Conservation (phyloP, 2,888 invertebrate genomes). For the Agrenia bidenticulata region DNA sequence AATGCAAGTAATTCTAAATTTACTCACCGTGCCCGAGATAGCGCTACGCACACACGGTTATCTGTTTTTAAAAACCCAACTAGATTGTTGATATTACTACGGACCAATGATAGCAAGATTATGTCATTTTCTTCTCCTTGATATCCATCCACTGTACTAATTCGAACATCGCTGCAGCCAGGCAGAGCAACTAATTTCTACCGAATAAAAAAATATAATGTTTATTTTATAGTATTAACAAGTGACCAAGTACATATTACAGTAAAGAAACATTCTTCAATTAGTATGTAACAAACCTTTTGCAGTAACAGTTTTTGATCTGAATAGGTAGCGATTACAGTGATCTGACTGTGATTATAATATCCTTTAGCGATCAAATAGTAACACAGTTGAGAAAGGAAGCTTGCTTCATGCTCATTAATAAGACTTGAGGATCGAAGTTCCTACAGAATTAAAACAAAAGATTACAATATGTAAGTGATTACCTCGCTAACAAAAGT, state of each 20-base stretch:
- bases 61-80: slow-evolving; percentile 70
- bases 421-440: slow-evolving; percentile 63
- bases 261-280: too few relatives aligned
- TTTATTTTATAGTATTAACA: neutral
- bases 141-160: slow-evolving; percentile 73
- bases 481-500: neutral
- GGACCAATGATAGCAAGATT: slow-evolving; percentile 73
- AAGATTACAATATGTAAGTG: slow-evolving; percentile 12
- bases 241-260: too few relatives aligned
- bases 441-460: slow-evolving; percentile 40
- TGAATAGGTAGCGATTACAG: slow-evolving; percentile 70
- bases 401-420: slow-evolving; percentile 66
- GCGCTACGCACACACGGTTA: slow-evolving; percentile 74
- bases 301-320: slow-evolving; percentile 66
- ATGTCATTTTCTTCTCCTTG: slow-evolving; percentile 79
- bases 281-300: slow-evolving; percentile 58
- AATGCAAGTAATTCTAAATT: too few relatives aligned
- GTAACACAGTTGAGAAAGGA: slow-evolving; percentile 63
- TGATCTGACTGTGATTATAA: slow-evolving; percentile 63
- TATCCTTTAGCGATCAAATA: slow-evolving; percentile 66
- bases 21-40: slow-evolving; percentile 69
- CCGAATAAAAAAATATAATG: neutral
- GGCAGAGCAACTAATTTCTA: neutral
- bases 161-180: slow-evolving; percentile 60
- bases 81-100: slow-evolving; percentile 67